phyloP scores from a whole-genome alignment of 2,113 vertebrate genomes.

The Hiodon tergisus region DNA sequence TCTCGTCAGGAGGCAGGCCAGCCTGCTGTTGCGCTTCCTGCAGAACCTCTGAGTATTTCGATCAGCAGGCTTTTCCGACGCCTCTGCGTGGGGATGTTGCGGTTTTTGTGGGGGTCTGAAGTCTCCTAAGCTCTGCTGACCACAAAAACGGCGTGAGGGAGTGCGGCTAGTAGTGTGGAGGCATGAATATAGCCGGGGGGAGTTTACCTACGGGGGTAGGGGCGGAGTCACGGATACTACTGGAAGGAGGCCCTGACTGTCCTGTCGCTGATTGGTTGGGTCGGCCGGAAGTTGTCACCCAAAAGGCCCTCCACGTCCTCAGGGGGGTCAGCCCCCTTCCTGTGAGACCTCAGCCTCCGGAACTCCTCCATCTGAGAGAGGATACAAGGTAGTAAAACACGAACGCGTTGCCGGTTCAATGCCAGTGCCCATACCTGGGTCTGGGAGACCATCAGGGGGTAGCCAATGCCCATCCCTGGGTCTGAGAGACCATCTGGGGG shows the following conservation, averaged over 20 bases:
- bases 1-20: too few relatives aligned
- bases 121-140: background rate
- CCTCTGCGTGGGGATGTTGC: too few relatives aligned
- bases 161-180: too few relatives aligned
- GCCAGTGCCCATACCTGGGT: too few relatives aligned
- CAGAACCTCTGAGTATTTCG: too few relatives aligned
- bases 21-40: too few relatives aligned
- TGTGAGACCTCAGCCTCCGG: slow-evolving; percentile 81
- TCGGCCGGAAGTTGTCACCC: slow-evolving; percentile 95
- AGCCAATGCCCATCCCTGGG: background rate
- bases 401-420: too few relatives aligned
- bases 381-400: background rate
- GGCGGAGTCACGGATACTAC: slow-evolving; percentile 49
- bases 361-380: slow-evolving; percentile 87
- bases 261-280: slow-evolving; percentile 92
- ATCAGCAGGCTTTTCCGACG: too few relatives aligned
- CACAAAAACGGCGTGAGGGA: background rate
- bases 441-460: background rate
- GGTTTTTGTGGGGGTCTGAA: background rate
- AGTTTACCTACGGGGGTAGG: background rate
- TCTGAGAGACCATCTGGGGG: background rate
- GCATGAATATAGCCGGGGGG: too few relatives aligned
- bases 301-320: slow-evolving; percentile 89
- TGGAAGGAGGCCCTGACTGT: slow-evolving; percentile 87
- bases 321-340: slow-evolving; percentile 85